Evolutionary conservation across 1,140 invertebrate genomes (phyloP).

Genomic region (Temnothorax nylanderi): DNA sequence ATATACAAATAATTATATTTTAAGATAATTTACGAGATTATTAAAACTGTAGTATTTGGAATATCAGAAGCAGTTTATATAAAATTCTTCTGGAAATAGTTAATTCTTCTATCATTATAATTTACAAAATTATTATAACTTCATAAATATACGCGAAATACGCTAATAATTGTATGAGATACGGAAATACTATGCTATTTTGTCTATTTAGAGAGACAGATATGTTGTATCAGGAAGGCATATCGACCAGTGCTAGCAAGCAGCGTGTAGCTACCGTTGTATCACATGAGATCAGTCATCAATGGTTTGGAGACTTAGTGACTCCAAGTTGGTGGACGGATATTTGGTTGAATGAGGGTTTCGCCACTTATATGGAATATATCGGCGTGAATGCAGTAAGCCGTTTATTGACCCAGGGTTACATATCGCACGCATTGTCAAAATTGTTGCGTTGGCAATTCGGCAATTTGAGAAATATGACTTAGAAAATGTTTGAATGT

Average conservation of each 20-base stretch:
- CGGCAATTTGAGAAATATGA: background rate
- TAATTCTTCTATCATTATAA: background rate
- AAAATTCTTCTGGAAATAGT: background rate
- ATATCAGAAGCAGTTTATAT: background rate
- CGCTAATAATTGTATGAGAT: background rate
- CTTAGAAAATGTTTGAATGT: background rate
- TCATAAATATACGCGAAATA: background rate
- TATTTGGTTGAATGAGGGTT: constrained; percentile 96
- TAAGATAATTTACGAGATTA: background rate
- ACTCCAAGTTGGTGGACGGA: constrained; percentile 94
- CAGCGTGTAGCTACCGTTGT: constrained; percentile 92
- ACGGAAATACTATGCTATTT: background rate
- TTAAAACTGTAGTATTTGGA: background rate
- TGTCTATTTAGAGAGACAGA: constrained; percentile 90
- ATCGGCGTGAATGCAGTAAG: constrained; percentile 90
- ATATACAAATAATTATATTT: background rate
- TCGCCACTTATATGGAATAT: constrained; percentile 93
- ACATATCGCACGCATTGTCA: background rate
- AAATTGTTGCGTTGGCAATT: background rate
- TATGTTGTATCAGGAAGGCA: constrained; percentile 92
- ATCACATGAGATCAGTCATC: constrained; percentile 95
- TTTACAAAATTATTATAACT: background rate
- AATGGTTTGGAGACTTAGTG: constrained; percentile 94
- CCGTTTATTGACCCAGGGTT: background rate
- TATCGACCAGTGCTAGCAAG: constrained; percentile 89